A percentile compares a stretch with the other conserved stretches of the same genome.
These are phyloP conservation scores for Spheniscus mendiculus DNA, from an alignment of 2,113 vertebrate genomes.

Conservation along the genomic window DNA sequence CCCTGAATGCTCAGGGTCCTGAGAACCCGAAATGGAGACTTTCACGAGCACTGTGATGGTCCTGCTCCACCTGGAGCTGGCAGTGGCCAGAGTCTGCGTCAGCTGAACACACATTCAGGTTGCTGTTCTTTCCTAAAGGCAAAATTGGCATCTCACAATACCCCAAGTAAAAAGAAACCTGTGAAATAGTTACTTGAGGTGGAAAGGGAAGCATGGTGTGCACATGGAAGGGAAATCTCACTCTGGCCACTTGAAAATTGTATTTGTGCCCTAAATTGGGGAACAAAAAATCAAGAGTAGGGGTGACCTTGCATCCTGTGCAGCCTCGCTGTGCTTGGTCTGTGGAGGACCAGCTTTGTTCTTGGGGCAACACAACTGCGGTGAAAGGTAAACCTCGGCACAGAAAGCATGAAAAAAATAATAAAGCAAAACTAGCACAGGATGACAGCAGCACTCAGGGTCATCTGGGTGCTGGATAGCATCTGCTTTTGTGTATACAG, in stretches of 20 bases:
- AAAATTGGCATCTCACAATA: neutral
- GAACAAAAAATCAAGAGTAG: neutral
- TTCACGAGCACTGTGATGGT: fast-evolving
- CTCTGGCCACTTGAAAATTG: neutral
- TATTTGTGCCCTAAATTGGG: neutral
- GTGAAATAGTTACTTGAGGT: neutral
- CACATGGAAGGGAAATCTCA: neutral
- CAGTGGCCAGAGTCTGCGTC: neutral
- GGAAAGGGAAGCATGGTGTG: neutral
- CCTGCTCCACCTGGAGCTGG: neutral
- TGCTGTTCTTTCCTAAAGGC: neutral
- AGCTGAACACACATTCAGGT: neutral
- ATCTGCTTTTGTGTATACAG: conserved; percentile 17
- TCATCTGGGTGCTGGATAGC: conserved; percentile 34
- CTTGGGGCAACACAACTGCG: neutral
- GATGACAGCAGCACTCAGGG: neutral
- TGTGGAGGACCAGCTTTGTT: neutral
- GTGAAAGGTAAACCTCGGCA: neutral
- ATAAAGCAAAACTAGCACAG: neutral
- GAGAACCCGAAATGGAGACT: neutral
- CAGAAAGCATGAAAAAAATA: neutral
- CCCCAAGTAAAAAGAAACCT: neutral
- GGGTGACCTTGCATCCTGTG: neutral
- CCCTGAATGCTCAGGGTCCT: neutral
- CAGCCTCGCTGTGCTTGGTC: neutral